Evolutionary conservation across 2,113 vertebrate genomes (phyloP).

Genomic region (Anolis sagrei): DNA sequence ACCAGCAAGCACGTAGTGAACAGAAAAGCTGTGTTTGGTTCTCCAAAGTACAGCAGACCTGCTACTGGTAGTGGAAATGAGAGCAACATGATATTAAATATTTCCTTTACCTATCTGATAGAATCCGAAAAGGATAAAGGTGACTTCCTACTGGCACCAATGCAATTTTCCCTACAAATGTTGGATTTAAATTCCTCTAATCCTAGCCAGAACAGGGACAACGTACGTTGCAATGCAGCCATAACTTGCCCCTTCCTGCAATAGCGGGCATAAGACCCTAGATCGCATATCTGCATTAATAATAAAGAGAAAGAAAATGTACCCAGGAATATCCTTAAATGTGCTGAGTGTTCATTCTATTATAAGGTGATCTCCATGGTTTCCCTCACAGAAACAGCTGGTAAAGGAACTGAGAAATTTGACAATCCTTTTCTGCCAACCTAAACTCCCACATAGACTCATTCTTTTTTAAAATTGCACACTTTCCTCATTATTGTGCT

Average conservation of each 20-base stretch:
- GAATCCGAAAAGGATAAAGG: neutral
- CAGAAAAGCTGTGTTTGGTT: neutral
- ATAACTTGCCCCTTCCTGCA: neutral
- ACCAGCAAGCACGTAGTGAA: neutral
- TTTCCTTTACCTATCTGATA: neutral
- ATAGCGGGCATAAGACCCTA: neutral
- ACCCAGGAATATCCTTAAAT: slow-evolving; percentile 15
- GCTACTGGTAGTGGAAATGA: neutral
- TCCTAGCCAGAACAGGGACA: neutral
- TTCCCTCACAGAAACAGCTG: slow-evolving; percentile 31
- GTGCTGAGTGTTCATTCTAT: slow-evolving; percentile 13
- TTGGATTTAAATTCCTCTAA: neutral
- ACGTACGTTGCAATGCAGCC: too few species aligned
- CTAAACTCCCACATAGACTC: slow-evolving; percentile 21
- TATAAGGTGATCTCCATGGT: slow-evolving; percentile 23
- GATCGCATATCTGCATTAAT: neutral
- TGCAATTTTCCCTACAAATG: neutral
- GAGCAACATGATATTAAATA: neutral
- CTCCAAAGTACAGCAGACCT: neutral
- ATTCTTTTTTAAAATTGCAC: slow-evolving; percentile 9
- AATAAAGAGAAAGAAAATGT: neutral
- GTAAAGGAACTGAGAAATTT: slow-evolving; percentile 36
- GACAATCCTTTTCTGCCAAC: slow-evolving; percentile 19
- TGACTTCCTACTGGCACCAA: rapidly evolving
- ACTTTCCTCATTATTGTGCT: slow-evolving; percentile 54